Percentiles rank a stretch among this genome's conserved stretches.
Conservation (phyloP, 2,888 invertebrate genomes). For the Cerastoderma edule region DNA sequence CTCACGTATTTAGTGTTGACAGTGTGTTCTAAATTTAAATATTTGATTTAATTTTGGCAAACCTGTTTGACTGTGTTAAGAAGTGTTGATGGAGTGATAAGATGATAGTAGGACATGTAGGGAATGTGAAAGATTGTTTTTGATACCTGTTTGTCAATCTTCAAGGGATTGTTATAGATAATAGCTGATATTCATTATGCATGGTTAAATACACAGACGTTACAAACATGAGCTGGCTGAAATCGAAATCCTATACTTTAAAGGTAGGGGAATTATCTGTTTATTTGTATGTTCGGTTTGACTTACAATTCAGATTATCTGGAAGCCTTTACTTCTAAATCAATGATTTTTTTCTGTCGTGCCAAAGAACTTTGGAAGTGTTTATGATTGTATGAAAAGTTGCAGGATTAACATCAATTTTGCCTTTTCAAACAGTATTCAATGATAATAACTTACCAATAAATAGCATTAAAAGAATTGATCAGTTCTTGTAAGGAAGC, state of each 20-base stretch:
- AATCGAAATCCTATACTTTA: slow-evolving; percentile 47
- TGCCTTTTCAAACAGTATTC: too few relatives aligned
- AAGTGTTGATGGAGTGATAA: neutral
- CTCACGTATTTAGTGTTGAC: too few relatives aligned
- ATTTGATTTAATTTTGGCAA: slow-evolving; percentile 4
- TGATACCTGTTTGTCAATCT: too few relatives aligned
- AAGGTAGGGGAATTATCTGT: slow-evolving; percentile 38
- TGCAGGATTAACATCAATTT: neutral
- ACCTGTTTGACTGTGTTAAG: neutral
- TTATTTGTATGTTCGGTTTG: neutral
- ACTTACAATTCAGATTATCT: too few relatives aligned
- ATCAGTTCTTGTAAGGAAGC: too few relatives aligned
- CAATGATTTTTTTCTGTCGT: neutral
- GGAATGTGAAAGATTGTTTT: too few relatives aligned
- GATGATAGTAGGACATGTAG: neutral
- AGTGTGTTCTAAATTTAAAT: too few relatives aligned
- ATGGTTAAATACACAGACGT: neutral
- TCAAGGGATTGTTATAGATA: neutral
- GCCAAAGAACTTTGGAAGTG: neutral
- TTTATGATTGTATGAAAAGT: neutral
- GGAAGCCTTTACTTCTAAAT: too few relatives aligned
- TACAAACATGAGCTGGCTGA: slow-evolving; percentile 50
- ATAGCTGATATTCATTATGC: neutral
- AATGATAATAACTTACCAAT: too few relatives aligned
- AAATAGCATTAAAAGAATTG: too few relatives aligned